Evolutionary conservation across 2,797 vertebrate genomes (phyloP).

Genomic region (Argentina silus): DNA sequence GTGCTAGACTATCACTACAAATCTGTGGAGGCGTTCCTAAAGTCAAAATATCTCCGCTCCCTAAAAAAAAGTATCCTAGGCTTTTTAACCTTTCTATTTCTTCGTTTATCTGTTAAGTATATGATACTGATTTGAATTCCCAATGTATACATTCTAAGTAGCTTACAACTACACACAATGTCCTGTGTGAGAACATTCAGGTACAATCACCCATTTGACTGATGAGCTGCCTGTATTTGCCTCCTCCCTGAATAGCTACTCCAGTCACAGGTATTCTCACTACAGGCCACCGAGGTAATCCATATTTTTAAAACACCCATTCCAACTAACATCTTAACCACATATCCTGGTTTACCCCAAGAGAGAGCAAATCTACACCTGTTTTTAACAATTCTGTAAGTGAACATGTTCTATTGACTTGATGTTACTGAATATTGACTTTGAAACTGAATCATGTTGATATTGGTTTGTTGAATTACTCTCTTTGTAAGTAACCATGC

Average conservation of each 20-base stretch:
- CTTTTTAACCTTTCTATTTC: no score
- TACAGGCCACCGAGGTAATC: constrained; percentile 83
- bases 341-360: constrained; percentile 47
- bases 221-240: constrained; percentile 83
- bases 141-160: not conserved
- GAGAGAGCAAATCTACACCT: constrained; percentile 40
- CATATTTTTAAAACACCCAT: constrained; percentile 69
- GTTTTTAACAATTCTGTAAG: constrained; percentile 58
- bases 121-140: not conserved
- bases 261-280: constrained; percentile 80
- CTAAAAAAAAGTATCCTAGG: no score
- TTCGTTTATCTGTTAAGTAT: not conserved
- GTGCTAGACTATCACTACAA: not conserved
- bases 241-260: constrained; percentile 86
- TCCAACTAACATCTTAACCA: constrained; percentile 79
- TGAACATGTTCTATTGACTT: constrained; percentile 53
- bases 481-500: constrained; percentile 47
- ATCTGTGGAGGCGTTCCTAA: not conserved
- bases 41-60: not conserved
- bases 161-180: not conserved
- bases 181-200: not conserved
- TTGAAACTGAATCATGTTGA: constrained; percentile 30
- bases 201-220: constrained; percentile 63
- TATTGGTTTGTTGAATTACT: constrained; percentile 25
- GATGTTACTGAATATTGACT: constrained; percentile 40